Base-by-base conservation (phyloP, 2,797 vertebrate species). In the Hydrocynus forskahlii region DNA sequence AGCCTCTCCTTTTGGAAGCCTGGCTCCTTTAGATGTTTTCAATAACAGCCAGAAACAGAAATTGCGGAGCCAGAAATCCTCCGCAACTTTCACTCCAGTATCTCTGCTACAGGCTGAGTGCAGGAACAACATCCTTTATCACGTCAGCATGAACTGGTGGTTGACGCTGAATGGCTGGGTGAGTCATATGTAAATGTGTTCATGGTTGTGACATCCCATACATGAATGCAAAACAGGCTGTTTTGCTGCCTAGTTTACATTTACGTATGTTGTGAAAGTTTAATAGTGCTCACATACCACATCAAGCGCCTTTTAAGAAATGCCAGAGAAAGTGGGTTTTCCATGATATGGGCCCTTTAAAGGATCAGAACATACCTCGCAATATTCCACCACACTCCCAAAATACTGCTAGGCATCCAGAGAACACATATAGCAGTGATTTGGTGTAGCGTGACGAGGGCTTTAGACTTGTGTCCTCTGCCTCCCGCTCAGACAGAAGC, bases 401-500 rank as follows among this genome's bases (percentile, higher is more conserved):
- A 23, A 52, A 71, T 19, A 52, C 48, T 29, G 14, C 21, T n/a
- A 23, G 66, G 19, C 12, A 23, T 48, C 23, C 5, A 29, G 23
- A 13, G 16, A 79, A 14, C 38, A n/a, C 35, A 48, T 73, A 52
- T 8, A 52, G 23, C n/a, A 29, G 45, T n/a, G 35, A 74, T 19
- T 9, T 25, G 0, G 45, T 70, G 63, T 59, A n/a, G 66, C 52
- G 73, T 76, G 73, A 70, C 70, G 54, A 29, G 74, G 5, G 43
- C 45, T 60, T 69, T 19, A 5, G 52, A 59, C 23, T 23, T 21
- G n/a, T 86, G 67, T 80, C 35, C 63, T 83, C 69, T 72, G 79
- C 74, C 0, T 69, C 40, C 60, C 83, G 76, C 64, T 43, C 60
- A 7, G 80, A 76, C 66, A 73, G 62, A 87, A 88, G 88, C 88